Conservation (phyloP, 2,113 vertebrate genomes). For the Odocoileus virginianus region DNA sequence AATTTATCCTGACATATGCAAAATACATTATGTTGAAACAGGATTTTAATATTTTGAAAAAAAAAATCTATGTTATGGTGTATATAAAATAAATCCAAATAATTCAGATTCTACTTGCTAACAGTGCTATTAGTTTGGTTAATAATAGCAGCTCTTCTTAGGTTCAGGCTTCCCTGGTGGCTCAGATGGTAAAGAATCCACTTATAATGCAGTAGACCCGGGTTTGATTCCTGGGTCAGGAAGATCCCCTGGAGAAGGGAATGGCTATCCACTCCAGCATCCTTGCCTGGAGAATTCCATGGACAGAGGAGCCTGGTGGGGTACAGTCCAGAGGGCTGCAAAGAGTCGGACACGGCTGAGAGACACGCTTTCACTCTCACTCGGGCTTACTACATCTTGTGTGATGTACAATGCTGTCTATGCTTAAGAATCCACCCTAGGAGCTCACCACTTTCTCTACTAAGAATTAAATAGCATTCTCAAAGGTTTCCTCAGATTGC, state of each 20-base stretch:
- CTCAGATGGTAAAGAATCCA: neutral
- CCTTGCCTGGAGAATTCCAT: neutral
- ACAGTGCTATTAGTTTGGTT: neutral
- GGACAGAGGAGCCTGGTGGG: neutral
- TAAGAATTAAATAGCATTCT: neutral
- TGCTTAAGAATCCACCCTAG: neutral
- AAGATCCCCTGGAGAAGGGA: neutral
- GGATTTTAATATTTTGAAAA: neutral
- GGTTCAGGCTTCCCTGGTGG: neutral
- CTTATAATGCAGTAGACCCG: neutral
- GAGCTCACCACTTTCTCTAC: neutral
- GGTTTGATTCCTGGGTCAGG: neutral
- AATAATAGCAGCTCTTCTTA: neutral
- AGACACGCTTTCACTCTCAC: neutral
- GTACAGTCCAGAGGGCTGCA: accelerated
- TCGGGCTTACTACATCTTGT: accelerated
- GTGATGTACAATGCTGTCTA: neutral
- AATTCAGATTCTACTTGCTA: neutral
- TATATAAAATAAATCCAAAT: neutral
- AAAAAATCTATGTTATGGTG: neutral
- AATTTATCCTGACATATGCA: neutral
- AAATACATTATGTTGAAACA: neutral
- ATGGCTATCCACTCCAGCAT: neutral
- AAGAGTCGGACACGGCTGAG: neutral
- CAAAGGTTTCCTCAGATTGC: neutral